These are phyloP conservation scores for Neopipo cinnamomea DNA, from an alignment of 2,113 vertebrate species.

Conservation along the genomic window DNA sequence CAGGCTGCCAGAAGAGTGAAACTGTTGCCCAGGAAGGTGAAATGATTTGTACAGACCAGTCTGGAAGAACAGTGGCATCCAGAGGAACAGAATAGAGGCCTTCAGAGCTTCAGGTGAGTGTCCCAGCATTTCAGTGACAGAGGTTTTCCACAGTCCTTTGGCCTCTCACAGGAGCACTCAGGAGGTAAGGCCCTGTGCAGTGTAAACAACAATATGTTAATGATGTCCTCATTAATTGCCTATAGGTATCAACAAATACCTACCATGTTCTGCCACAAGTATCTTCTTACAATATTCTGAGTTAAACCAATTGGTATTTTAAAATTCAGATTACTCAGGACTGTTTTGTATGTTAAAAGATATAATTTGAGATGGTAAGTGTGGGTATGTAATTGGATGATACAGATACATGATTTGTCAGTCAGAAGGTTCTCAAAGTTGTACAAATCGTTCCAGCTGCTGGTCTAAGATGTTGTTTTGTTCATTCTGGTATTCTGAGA, in stretches of 20 bases:
- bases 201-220: not conserved
- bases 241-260: not conserved
- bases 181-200: not conserved
- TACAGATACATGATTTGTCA: not conserved
- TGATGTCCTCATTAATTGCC: not conserved
- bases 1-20: not conserved
- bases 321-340: not conserved
- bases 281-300: not conserved
- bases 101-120: not conserved
- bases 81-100: not conserved
- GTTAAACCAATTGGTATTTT: not conserved
- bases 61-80: not conserved
- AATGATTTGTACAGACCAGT: not conserved
- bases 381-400: rapidly evolving
- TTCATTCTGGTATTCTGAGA: not conserved
- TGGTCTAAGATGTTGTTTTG: not conserved
- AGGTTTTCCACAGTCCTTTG: not conserved
- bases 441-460: not conserved
- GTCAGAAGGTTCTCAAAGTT: not conserved
- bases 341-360: not conserved
- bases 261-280: not conserved
- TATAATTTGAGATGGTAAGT: not conserved
- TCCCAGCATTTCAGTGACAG: not conserved
- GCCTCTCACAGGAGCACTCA: not conserved
- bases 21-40: not conserved